A percentile compares a stretch with the other conserved stretches of the same genome.
phyloP scores from a whole-genome alignment of 2,797 vertebrate species.

The Rhinatrema bivittatum region DNA sequence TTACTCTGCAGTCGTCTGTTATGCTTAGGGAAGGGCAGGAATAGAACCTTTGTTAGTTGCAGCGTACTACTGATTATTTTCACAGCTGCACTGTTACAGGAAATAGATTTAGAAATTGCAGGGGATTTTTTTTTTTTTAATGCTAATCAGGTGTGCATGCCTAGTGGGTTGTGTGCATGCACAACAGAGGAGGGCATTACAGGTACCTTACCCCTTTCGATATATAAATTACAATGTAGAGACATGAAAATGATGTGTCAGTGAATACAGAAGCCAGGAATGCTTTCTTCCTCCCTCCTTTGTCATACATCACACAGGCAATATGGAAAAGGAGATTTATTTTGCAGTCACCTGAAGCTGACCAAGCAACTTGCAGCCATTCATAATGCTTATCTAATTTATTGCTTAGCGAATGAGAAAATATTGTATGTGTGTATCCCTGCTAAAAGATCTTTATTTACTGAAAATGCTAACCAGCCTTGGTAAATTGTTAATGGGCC shows the following conservation, averaged over 20 bases:
- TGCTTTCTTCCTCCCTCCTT: constrained; percentile 40
- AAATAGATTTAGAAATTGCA: not conserved
- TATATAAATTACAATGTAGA: constrained; percentile 47
- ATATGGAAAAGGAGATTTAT: constrained; percentile 48
- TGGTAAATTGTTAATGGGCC: constrained; percentile 48
- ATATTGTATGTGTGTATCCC: constrained; percentile 41
- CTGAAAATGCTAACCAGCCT: constrained; percentile 52
- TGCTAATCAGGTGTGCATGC: not conserved
- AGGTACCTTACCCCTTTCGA: constrained; percentile 45
- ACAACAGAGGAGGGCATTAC: constrained; percentile 23
- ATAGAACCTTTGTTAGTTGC: constrained; percentile 20
- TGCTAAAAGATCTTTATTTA: constrained; percentile 53
- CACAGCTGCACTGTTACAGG: constrained; percentile 15
- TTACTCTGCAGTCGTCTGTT: constrained; percentile 4
- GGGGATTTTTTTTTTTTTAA: constrained; percentile 1
- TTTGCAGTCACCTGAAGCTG: constrained; percentile 45
- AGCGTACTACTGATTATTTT: constrained; percentile 28
- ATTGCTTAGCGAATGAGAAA: no score
- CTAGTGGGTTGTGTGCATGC: not conserved
- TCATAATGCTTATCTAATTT: no score
- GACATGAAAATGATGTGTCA: constrained; percentile 45
- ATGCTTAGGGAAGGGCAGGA: no score
- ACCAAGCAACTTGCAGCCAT: constrained; percentile 58
- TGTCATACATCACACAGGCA: constrained; percentile 41
- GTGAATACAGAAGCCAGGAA: constrained; percentile 33